Base-by-base conservation (phyloP, 2,113 vertebrate species). In the Urocolius indicus region DNA sequence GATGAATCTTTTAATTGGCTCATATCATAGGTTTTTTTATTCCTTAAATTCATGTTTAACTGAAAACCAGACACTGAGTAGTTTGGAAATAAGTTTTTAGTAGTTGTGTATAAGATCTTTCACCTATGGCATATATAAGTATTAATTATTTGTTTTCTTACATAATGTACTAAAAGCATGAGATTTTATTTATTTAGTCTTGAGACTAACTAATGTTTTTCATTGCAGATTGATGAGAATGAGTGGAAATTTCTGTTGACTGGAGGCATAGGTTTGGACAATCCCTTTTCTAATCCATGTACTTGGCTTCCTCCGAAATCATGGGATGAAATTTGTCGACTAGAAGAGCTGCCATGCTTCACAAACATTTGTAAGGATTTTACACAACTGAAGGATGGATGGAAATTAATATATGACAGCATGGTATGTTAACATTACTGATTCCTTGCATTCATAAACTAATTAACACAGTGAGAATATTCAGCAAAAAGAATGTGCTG, bases 171-270 rank as follows among this genome's bases (percentile, higher is more conserved):
- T 76, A 66, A 84, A 67, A 0, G 6, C 3, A 12, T 22, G 68
- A 20, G 10, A 22, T 61, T 41, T 61, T 58, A 36, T 66, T 57
- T 75, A 34, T 46, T 55, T 54, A 63, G 29, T 71, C 20, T 54
- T 90, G 27, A 30, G n/a, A 49, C 11, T 61, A 24, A 49, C 11
- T 61, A 24, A 22, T 36, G 72, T 83, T 65, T 94, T 93, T 94
- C 27, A 29, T 83, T 90, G 61, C 84, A 99, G 99, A 95, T 99
- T 91, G 97, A 99, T 72, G 98, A 98, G 78, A 55, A 52, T 1
- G 98, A 99, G 75, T 99, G 99, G 99, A 98, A 97, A 43, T 99
- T 99, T 96, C 98, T 99, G 74, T 96, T 99, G 55, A 99, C 98
- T 8, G 98, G 98, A 4, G 98, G 99, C 20, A 98, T 98, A 51